These are phyloP conservation scores for Synergus itoensis DNA, from an alignment of 2,888 invertebrate species.

Conservation along the genomic window DNA sequence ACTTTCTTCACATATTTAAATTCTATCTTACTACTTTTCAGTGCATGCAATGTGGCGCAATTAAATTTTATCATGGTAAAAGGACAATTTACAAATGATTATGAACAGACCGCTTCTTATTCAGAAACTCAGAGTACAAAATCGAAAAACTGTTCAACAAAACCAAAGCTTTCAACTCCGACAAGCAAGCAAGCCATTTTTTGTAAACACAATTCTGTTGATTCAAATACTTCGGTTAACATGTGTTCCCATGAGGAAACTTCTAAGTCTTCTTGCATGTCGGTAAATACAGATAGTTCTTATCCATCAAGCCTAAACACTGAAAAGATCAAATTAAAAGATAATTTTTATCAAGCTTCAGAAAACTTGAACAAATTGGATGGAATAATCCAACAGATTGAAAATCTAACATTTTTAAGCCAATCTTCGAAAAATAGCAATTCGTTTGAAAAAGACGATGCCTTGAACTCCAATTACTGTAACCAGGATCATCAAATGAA, in stretches of 20 bases:
- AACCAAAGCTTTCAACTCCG: background rate
- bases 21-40: background rate
- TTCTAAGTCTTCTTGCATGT: background rate
- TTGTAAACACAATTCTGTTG: conserved; percentile 5
- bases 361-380: conserved; percentile 52
- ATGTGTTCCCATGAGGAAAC: background rate
- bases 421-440: background rate
- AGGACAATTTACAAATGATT: background rate
- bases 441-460: background rate
- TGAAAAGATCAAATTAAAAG: background rate
- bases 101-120: background rate
- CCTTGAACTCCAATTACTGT: conserved; percentile 8
- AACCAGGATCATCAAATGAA: conserved; percentile 16
- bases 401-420: conserved; percentile 49
- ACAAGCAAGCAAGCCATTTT: background rate
- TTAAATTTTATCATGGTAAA: conserved; percentile 19
- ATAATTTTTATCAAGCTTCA: background rate
- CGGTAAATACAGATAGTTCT: background rate
- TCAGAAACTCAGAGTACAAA: conserved; percentile 16
- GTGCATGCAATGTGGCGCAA: background rate
- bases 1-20: background rate
- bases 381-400: conserved; percentile 61
- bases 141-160: background rate
- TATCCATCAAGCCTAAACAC: background rate
- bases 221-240: background rate